A percentile compares a stretch with the other conserved stretches of the same genome.
Conservation (phyloP, 2,797 vertebrate genomes). For the Crypturellus tataupa region DNA sequence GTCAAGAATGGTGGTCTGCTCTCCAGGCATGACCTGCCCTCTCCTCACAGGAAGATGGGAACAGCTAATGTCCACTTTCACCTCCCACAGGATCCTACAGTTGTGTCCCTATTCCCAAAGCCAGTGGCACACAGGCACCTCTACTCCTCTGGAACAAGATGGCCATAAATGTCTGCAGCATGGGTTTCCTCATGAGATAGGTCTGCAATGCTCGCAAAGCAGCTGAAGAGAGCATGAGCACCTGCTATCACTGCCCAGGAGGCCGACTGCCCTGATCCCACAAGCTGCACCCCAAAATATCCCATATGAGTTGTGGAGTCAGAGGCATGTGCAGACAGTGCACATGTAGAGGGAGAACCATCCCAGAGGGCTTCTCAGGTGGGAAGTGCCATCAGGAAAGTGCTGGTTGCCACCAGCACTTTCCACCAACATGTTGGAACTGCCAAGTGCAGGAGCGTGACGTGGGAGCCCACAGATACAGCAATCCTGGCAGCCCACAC, state of each 20-base stretch:
- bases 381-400: not conserved
- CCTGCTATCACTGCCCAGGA: not conserved
- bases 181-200: not conserved
- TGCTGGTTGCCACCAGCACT: not conserved
- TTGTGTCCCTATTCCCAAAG: not conserved
- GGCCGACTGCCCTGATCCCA: not conserved
- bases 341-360: no score
- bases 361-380: not conserved
- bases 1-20: not conserved
- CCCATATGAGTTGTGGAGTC: not conserved
- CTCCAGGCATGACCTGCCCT: not conserved
- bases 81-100: not conserved
- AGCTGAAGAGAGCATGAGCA: not conserved
- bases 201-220: not conserved
- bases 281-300: not conserved
- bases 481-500: not conserved
- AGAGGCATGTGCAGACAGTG: not conserved
- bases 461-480: not conserved
- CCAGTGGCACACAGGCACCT: not conserved
- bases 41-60: not conserved
- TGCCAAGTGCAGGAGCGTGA: not conserved
- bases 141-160: not conserved
- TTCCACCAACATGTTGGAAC: not conserved
- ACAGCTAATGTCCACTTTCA: not conserved
- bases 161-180: rapidly evolving